These are phyloP conservation scores for Trissolcus japonicus DNA, from an alignment of 2,888 invertebrate species.

Conservation along the genomic window DNA sequence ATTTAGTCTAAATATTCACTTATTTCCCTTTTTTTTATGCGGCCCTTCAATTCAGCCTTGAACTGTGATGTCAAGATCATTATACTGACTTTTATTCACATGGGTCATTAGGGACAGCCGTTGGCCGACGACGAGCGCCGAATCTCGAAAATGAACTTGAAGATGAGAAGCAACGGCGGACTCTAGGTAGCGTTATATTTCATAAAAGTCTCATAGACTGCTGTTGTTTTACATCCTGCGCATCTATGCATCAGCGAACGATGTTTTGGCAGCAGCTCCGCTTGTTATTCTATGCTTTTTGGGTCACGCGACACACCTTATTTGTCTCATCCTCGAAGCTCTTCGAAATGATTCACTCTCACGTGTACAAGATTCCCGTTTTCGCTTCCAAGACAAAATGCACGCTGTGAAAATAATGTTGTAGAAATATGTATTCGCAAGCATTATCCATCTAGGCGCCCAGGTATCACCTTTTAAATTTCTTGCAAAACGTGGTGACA, in stretches of 20 bases:
- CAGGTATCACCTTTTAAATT: constrained; percentile 26
- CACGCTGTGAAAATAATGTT: constrained; percentile 18
- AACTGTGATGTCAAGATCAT: not conserved
- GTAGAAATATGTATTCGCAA: constrained; percentile 42
- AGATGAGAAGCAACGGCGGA: constrained; percentile 19
- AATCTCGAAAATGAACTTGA: constrained; percentile 51
- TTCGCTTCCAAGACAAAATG: constrained; percentile 15
- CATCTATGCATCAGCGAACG: constrained; percentile 72
- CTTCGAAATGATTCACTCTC: constrained; percentile 47
- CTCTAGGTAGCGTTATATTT: constrained; percentile 33
- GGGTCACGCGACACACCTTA: constrained; percentile 48
- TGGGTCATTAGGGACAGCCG: constrained; percentile 41
- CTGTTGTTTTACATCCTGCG: constrained; percentile 70
- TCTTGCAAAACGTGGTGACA: constrained; percentile 7
- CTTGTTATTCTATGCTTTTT: constrained; percentile 54
- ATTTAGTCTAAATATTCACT: too few relatives aligned
- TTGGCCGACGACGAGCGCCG: constrained; percentile 32
- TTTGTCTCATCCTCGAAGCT: constrained; percentile 21
- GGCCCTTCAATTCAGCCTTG: too few relatives aligned
- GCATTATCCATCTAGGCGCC: constrained; percentile 37
- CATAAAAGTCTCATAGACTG: constrained; percentile 40
- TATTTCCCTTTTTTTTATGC: too few relatives aligned
- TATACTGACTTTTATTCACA: not conserved
- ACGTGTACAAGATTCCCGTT: constrained; percentile 28
- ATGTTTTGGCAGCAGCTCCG: constrained; percentile 58